phyloP scores from a whole-genome alignment of 2,113 vertebrate genomes.

The Salvator merianae region DNA sequence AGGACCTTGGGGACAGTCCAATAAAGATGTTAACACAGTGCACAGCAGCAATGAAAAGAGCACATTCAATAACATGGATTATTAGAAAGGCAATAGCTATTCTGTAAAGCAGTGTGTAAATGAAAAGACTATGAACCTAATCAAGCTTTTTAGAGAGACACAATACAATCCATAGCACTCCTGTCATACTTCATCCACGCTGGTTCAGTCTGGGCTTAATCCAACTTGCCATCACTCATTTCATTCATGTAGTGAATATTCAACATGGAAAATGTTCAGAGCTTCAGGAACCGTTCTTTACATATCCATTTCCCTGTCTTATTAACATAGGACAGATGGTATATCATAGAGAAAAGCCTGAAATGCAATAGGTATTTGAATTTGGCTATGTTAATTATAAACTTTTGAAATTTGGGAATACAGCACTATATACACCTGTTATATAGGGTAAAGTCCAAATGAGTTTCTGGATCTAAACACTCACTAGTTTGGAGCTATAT shows the following conservation, averaged over 20 bases:
- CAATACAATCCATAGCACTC: neutral
- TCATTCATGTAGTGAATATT: neutral
- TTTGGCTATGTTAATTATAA: too few species aligned
- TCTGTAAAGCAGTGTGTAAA: neutral
- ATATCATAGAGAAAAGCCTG: neutral
- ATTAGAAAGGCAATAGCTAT: neutral
- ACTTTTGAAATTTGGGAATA: too few species aligned
- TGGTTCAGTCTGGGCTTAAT: neutral
- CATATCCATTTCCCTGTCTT: neutral
- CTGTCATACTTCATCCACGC: neutral
- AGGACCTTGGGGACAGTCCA: too few species aligned
- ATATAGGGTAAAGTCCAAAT: too few species aligned
- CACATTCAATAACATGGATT: too few species aligned
- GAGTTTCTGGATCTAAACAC: too few species aligned
- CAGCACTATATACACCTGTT: too few species aligned
- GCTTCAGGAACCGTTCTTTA: neutral
- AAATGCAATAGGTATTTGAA: neutral
- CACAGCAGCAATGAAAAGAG: too few species aligned
- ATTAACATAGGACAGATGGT: neutral
- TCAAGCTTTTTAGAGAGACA: neutral
- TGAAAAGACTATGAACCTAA: neutral
- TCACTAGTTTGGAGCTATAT: neutral
- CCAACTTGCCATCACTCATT: neutral
- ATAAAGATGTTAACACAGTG: too few species aligned
- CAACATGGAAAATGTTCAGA: neutral